Base-by-base conservation (phyloP, 2,113 vertebrate species). In the Mastomys natalensis region DNA sequence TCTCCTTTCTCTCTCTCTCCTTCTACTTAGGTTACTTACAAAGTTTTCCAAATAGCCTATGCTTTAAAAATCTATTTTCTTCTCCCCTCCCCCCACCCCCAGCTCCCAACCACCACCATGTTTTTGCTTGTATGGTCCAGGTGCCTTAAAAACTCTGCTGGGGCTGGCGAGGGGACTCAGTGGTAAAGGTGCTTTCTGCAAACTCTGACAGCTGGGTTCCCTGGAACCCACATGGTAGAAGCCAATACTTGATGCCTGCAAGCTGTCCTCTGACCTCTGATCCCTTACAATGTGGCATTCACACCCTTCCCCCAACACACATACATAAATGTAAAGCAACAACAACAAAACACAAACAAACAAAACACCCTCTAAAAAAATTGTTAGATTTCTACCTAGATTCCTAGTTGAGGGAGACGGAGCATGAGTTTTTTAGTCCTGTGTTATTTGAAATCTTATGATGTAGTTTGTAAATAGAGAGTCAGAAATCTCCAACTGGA, bases 381-480 rank as follows among this genome's bases (percentile, higher is more conserved):
- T 15, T 12, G 29, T 51, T 62, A 85, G 58, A 1, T 93, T 95
- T 93, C 90, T 48, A 78, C 31, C 31, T 26, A 82, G 45, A 70
- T 70, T 81, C 45, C 68, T 89, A 48, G 87, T 90, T 77, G 81
- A 45, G 31, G 76, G 37, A 66, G 8, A 10, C 0, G 24, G 55
- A 19, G 51, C 31, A n/a, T 55, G 34, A n/a, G 7, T n/a, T 55
- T 80, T 77, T 55, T 16, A 51, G 80, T 95, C 70, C 87, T 16
- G 64, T 81, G 90, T 64, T 88, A 77, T 87, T 89, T 64, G 60
- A 78, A 86, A 86, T 89, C 90, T 86, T 72, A 68, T 9, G 66
- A 85, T 93, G 26, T 48, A 31, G 76, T 85, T 96, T 94, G 85
- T 94, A 93, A 96, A 89, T 6, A 43, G 93, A 74, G 40, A 93